Base-by-base conservation (phyloP, 2,888 invertebrate genomes). In the Dicycla oo region DNA sequence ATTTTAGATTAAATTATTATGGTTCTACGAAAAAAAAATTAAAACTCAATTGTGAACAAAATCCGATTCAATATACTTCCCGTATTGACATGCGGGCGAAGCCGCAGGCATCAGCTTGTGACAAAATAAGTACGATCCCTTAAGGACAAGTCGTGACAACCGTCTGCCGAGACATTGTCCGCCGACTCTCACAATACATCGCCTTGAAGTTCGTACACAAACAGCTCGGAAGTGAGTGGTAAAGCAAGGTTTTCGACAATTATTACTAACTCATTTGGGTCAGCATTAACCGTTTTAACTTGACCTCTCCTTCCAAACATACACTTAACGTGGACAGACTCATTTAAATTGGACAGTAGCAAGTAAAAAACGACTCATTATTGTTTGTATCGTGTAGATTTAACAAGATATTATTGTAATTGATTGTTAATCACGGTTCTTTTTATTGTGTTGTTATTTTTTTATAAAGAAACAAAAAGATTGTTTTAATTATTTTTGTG, bases 161-260 rank as follows among this genome's bases (percentile, higher is more conserved):
- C 49, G 60, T 71, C 60, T 70, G 40, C 18, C 26, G 0, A 67
- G 53, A 78, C 79, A 78, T 66, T 73, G 66, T 67, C 69, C 72
- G 51, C 30, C 13, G 30, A 70, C 67, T 79, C 74, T 64, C 78
- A 85, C 80, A 85, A 84, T 60, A 10, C 83, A 65, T 86, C 73
- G 79, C 86, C 86, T 86, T 86, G 86, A 84, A 67, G 73, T 69
- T 61, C 34, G 64, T 72, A 51, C 56, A 63, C 58, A 67, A 73
- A 69, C 34, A 54, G 67, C 63, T 85, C 86, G 82, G 86, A 86
- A 86, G 86, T 86, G 86, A 86, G 78, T 68, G 85, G 85, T 40
- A 43, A 57, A 11, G 76, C 86, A 86, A 84, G 83, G 82, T 83
- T 84, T 80, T 85, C 69, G 65, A 77, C 78, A 76, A 78, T 85